phyloP scores from a whole-genome alignment of 92 coral and sea anemone genomes.

The Phymanthus crucifer region DNA sequence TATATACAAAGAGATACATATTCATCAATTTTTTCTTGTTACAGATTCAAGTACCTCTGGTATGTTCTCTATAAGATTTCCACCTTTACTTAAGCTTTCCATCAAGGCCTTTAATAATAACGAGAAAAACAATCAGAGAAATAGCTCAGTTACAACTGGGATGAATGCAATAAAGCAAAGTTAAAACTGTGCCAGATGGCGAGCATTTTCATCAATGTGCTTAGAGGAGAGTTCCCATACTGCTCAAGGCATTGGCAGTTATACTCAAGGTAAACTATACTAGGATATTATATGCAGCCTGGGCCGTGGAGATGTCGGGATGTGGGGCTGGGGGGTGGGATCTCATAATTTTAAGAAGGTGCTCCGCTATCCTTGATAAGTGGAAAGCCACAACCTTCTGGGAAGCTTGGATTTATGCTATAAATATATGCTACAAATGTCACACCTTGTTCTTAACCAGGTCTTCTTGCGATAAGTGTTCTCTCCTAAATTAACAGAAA shows the following conservation, averaged over 20 bases:
- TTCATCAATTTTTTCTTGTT: neutral
- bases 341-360: too few species aligned
- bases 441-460: conserved; percentile 90
- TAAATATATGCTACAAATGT: neutral
- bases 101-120: conserved; percentile 70
- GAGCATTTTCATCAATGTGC: too few species aligned
- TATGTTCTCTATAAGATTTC: conserved; percentile 77
- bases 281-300: too few species aligned
- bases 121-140: neutral
- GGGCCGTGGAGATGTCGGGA: too few species aligned
- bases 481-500: conserved; percentile 74
- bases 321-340: too few species aligned
- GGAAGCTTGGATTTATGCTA: neutral
- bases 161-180: neutral
- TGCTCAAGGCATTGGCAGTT: too few species aligned
- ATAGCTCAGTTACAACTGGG: neutral
- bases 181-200: too few species aligned
- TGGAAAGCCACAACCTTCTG: too few species aligned
- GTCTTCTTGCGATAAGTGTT: conserved; percentile 90
- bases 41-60: conserved; percentile 69
- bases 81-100: conserved; percentile 91
- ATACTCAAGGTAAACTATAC: too few species aligned
- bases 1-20: too few species aligned
- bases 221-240: too few species aligned
- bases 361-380: too few species aligned